phyloP scores from a whole-genome alignment of 2,113 vertebrate species.

The Thamnophis sirtalis region DNA sequence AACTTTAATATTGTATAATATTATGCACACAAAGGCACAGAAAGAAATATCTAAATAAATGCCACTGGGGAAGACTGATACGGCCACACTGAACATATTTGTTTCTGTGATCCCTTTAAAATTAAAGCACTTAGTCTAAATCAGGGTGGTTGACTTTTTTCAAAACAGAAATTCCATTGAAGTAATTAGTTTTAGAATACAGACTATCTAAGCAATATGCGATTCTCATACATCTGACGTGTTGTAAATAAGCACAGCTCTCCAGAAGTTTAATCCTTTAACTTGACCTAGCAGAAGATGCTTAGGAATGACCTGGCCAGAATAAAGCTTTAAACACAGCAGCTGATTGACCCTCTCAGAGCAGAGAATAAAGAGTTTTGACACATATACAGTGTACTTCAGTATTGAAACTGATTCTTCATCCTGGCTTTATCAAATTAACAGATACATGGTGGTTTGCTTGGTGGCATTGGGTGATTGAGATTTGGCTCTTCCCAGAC shows the following conservation, averaged over 20 bases:
- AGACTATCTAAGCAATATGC: neutral
- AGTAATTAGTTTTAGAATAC: neutral
- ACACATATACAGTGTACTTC: neutral
- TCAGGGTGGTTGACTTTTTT: neutral
- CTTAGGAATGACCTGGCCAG: neutral
- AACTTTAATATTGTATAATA: neutral
- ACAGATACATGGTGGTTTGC: neutral
- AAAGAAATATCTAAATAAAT: neutral
- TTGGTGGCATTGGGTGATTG: neutral
- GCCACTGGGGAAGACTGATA: neutral
- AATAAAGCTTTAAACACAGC: neutral
- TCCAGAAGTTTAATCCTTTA: neutral
- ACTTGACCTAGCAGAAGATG: neutral
- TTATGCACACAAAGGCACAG: neutral
- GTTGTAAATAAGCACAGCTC: neutral
- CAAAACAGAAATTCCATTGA: neutral
- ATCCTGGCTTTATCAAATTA: neutral
- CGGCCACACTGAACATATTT: neutral
- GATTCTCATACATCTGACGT: neutral
- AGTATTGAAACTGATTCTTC: neutral
- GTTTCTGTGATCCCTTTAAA: neutral
- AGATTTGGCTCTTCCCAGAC: neutral
- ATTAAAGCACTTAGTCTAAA: neutral
- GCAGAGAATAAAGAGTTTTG: neutral
- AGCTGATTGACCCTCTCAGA: neutral